A percentile compares a stretch with the other conserved stretches of the same genome.
Evolutionary conservation across 2,113 vertebrate species (phyloP).

Genomic region (Progne subis): DNA sequence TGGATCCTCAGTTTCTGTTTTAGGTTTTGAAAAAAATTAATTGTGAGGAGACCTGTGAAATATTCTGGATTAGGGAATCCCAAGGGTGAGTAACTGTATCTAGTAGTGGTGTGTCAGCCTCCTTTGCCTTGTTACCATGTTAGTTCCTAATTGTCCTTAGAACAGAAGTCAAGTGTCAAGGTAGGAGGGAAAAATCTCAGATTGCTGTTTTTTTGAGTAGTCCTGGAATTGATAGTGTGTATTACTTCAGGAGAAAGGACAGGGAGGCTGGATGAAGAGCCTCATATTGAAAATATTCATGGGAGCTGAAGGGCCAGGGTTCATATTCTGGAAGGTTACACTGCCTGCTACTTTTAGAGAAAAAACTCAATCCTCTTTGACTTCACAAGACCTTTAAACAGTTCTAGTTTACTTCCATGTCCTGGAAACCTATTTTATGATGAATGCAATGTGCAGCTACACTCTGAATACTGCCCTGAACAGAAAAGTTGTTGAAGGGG

Average conservation of each 20-base stretch:
- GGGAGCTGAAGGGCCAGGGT: neutral
- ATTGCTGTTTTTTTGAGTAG: neutral
- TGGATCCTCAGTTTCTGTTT: neutral
- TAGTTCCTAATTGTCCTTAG: neutral
- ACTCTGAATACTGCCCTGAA: neutral
- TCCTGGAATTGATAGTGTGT: neutral
- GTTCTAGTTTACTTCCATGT: neutral
- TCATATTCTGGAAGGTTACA: neutral
- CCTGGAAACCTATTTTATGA: neutral
- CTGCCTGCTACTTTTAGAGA: neutral
- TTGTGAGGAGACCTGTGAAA: neutral
- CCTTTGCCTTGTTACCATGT: neutral
- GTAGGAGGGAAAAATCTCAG: neutral
- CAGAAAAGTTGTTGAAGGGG: neutral
- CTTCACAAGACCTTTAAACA: neutral
- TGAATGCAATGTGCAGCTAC: neutral
- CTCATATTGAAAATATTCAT: neutral
- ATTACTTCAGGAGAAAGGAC: neutral
- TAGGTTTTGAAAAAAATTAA: neutral
- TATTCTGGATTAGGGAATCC: neutral
- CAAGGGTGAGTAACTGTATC: neutral
- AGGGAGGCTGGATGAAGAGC: neutral
- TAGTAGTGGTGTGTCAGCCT: neutral
- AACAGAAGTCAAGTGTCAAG: neutral
- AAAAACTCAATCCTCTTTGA: neutral